A percentile compares a stretch with the other conserved stretches of the same genome.
These are phyloP conservation scores for Periophthalmus modestus DNA, from an alignment of 2,113 vertebrate genomes.

Conservation along the genomic window DNA sequence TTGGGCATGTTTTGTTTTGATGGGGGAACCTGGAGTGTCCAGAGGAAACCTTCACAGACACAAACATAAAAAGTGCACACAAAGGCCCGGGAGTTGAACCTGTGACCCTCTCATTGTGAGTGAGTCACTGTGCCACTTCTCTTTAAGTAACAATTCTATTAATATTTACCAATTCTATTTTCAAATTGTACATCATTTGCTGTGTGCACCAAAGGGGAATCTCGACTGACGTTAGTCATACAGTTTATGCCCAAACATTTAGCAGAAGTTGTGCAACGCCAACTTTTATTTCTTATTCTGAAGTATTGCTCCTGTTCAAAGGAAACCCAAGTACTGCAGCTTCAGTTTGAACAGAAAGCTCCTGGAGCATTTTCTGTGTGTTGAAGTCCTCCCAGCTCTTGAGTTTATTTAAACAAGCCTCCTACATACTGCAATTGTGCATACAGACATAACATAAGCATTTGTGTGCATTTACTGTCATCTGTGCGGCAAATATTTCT, in stretches of 20 bases:
- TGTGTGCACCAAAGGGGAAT: background rate
- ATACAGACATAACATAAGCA: slow-evolving; percentile 8
- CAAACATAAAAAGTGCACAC: no score
- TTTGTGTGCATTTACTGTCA: slow-evolving; percentile 24
- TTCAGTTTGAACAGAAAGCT: background rate
- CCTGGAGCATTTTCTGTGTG: background rate
- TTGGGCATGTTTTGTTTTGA: no score
- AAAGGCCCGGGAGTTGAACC: no score
- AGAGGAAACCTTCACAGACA: no score
- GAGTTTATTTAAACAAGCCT: slow-evolving; percentile 43
- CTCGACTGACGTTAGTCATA: background rate
- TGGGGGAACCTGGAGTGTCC: no score
- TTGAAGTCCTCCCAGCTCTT: slow-evolving; percentile 24
- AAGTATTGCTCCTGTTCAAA: no score
- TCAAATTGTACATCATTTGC: background rate
- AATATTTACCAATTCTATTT: no score
- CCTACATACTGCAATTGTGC: slow-evolving; percentile 31
- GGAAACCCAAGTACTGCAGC: no score
- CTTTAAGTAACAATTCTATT: no score
- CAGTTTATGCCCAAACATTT: background rate
- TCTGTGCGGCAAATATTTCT: slow-evolving; percentile 25
- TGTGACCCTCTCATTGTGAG: no score
- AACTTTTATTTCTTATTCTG: background rate
- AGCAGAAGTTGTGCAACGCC: background rate
- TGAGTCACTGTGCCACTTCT: no score